phyloP scores from a whole-genome alignment of 1,140 invertebrate genomes.

The Ericerus pela region DNA sequence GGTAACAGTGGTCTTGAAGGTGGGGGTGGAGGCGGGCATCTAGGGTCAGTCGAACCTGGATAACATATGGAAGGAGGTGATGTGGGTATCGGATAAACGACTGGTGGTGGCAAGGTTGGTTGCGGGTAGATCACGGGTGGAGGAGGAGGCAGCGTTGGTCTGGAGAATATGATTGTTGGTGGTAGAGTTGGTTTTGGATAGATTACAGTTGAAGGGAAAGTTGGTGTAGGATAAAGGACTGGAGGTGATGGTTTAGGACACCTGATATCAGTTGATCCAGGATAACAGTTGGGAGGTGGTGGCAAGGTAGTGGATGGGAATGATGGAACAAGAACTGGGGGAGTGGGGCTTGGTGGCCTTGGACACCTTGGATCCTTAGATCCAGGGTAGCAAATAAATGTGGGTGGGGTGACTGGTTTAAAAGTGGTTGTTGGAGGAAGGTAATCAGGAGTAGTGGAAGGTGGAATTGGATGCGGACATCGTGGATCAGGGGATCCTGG shows the following conservation, averaged over 20 bases:
- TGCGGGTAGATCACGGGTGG: too few relatives aligned
- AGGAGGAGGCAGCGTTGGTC: too few relatives aligned
- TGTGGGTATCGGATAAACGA: too few relatives aligned
- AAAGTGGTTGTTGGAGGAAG: conserved; percentile 4
- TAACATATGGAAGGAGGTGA: conserved; percentile 21
- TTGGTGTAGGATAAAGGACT: conserved; percentile 17
- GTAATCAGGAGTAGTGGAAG: conserved; percentile 18
- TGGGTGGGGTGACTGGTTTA: conserved; percentile 21
- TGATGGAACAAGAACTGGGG: conserved; percentile 20
- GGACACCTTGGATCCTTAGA: conserved; percentile 28
- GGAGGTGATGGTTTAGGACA: conserved; percentile 27
- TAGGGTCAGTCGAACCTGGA: conserved; percentile 28
- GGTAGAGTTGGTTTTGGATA: conserved; percentile 11
- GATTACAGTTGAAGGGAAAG: conserved; percentile 19
- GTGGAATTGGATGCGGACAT: conserved; percentile 24
- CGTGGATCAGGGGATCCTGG: conserved; percentile 26
- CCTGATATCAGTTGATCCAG: conserved; percentile 27
- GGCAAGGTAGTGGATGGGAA: conserved; percentile 15
- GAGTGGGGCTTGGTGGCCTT: conserved; percentile 22
- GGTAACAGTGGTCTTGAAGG: conserved; percentile 21
- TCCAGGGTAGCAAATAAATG: conserved; percentile 23
- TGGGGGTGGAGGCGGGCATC: conserved; percentile 25
- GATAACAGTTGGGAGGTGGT: conserved; percentile 28
- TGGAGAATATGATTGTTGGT: conserved; percentile 20
- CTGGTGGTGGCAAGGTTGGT: conserved; percentile 21